Conservation (phyloP, 1,140 invertebrate species). For the Procambarus clarkii region DNA sequence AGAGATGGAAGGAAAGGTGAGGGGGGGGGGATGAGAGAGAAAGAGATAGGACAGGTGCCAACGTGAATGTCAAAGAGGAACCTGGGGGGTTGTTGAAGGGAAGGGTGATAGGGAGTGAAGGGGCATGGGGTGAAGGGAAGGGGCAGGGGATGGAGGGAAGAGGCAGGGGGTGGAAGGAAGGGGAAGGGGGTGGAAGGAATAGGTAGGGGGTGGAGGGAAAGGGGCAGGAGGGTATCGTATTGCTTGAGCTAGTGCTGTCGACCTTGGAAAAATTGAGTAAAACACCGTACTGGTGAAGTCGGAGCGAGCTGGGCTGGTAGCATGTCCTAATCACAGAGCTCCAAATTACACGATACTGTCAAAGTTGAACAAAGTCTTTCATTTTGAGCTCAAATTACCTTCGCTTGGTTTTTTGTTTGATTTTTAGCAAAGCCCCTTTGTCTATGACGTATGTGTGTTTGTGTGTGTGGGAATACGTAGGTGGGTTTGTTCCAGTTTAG, state of each 20-base stretch:
- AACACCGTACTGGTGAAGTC: background rate
- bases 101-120: background rate
- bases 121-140: background rate
- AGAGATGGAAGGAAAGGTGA: too few relatives aligned
- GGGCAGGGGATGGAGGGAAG: background rate
- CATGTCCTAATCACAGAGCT: slow-evolving; percentile 36
- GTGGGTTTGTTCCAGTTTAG: too few relatives aligned
- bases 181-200: background rate
- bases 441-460: background rate
- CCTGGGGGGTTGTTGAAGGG: background rate
- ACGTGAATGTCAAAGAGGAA: background rate
- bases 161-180: background rate
- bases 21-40: too few relatives aligned
- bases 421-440: background rate
- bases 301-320: slow-evolving; percentile 9
- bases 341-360: slow-evolving; percentile 11
- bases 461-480: background rate
- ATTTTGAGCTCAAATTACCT: slow-evolving; percentile 28
- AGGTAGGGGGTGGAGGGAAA: background rate
- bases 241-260: background rate
- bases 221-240: background rate
- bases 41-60: background rate
- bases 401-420: slow-evolving; percentile 32
- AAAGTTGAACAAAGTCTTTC: slow-evolving; percentile 38
- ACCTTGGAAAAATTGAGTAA: background rate